A percentile compares a stretch with the other conserved stretches of the same genome.
Evolutionary conservation across 92 coral and sea anemone species (phyloP).

Genomic region (Isaurus tuberculatus): DNA sequence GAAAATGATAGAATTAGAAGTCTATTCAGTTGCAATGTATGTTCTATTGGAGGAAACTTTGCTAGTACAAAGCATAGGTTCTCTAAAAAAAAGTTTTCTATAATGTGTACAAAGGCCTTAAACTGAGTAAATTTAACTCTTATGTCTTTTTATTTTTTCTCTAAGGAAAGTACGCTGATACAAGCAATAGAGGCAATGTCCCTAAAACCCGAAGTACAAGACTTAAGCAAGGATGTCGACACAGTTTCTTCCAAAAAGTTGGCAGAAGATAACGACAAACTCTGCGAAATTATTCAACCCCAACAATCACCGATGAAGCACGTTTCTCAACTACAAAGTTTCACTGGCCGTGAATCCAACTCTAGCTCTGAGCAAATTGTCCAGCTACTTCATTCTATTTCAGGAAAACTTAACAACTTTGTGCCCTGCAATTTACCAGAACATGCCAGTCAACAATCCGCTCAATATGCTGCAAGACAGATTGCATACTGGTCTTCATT

Average conservation of each 20-base stretch:
- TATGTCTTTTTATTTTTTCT: neutral
- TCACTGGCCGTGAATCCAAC: neutral
- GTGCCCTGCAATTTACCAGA: slow-evolving; percentile 11
- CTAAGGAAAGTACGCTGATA: neutral
- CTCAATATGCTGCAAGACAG: slow-evolving; percentile 15
- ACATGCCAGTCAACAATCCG: neutral
- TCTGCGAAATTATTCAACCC: neutral
- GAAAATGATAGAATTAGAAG: neutral
- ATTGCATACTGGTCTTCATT: slow-evolving; percentile 19
- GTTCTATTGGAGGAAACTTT: neutral
- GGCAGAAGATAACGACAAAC: neutral
- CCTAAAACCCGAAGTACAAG: neutral
- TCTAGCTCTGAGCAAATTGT: slow-evolving; percentile 1
- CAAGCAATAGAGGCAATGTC: neutral
- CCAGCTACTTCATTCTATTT: slow-evolving; percentile 10
- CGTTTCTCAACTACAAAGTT: neutral
- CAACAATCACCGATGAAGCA: neutral
- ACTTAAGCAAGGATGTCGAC: neutral
- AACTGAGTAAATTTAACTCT: neutral
- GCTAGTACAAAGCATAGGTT: neutral
- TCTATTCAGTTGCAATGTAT: neutral
- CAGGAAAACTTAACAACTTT: neutral
- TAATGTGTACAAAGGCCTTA: neutral
- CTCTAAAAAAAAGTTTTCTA: neutral
- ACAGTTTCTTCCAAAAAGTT: neutral